Conservation (phyloP, 2,888 invertebrate species). For the Chirona hameri region DNA sequence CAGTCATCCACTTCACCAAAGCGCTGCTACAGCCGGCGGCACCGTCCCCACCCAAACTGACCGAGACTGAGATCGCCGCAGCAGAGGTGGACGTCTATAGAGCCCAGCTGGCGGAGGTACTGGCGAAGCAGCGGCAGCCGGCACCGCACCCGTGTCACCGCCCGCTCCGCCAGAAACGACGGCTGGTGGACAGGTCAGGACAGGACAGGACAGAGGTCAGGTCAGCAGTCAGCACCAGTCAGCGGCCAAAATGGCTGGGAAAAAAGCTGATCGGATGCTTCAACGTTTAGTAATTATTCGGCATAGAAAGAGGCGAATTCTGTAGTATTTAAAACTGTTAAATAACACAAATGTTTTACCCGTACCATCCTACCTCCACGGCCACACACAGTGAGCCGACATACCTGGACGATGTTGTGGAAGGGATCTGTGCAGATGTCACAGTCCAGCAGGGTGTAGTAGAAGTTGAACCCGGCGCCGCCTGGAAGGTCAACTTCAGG, state of each 20-base stretch:
- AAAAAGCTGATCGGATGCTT: too few relatives aligned
- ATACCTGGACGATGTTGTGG: not conserved
- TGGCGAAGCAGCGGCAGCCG: not conserved
- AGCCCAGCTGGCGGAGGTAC: not conserved
- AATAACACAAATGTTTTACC: too few relatives aligned
- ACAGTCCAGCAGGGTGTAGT: not conserved
- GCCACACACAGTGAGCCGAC: not conserved
- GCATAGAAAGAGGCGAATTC: too few relatives aligned
- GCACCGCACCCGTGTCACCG: not conserved
- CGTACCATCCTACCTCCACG: too few relatives aligned
- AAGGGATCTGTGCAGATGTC: not conserved
- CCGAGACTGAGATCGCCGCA: constrained; percentile 22
- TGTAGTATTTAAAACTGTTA: too few relatives aligned
- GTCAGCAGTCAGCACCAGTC: too few relatives aligned
- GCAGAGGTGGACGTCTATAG: constrained; percentile 11
- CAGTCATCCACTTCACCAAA: too few relatives aligned
- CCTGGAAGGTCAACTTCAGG: not conserved
- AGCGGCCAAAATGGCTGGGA: too few relatives aligned
- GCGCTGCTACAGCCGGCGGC: not conserved
- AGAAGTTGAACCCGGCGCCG: constrained; percentile 4
- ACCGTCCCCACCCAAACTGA: not conserved
- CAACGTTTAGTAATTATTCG: too few relatives aligned
- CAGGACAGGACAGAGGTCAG: too few relatives aligned
- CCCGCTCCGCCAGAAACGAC: constrained; percentile 7
- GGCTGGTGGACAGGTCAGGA: not conserved